A percentile compares a stretch with the other conserved stretches of the same genome.
Conservation (phyloP, 1,140 invertebrate species). For the Neodiprion lecontei region DNA sequence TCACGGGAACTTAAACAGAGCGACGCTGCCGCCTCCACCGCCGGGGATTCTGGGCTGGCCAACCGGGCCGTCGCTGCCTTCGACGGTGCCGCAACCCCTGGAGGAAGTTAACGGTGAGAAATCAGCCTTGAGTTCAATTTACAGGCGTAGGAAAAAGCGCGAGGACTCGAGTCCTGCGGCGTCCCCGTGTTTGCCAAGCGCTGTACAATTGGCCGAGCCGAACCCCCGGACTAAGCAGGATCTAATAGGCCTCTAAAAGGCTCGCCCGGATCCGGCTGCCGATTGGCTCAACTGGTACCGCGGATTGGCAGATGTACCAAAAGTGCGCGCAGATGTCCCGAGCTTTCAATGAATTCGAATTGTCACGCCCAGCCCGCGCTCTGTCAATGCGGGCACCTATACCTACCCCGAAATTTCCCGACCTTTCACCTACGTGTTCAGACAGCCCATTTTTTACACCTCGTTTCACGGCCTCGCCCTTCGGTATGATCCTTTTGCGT, state of each 20-base stretch:
- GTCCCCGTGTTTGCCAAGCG: conserved; percentile 62
- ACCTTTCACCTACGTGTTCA: too few species aligned
- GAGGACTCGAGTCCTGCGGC: conserved; percentile 25
- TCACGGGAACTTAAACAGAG: conserved; percentile 50
- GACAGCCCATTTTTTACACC: too few species aligned
- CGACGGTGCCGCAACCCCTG: conserved; percentile 40
- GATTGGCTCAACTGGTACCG: conserved; percentile 43
- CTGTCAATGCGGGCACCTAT: not conserved
- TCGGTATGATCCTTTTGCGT: too few species aligned
- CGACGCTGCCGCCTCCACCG: conserved; percentile 44
- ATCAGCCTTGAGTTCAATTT: not conserved
- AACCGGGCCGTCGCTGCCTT: conserved; percentile 41
- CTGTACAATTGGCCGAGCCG: conserved; percentile 57
- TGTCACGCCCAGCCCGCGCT: conserved; percentile 55
- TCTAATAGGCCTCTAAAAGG: conserved; percentile 62
- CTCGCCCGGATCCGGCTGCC: conserved; percentile 41
- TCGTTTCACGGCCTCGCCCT: too few species aligned
- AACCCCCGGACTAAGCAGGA: conserved; percentile 54
- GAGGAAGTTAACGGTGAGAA: conserved; percentile 57
- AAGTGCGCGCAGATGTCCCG: conserved; percentile 52
- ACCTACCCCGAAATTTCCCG: not conserved
- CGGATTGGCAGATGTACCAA: conserved; percentile 16
- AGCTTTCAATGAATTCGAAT: conserved; percentile 52
- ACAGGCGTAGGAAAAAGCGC: not conserved
- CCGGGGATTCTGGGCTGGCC: conserved; percentile 52